Conservation (phyloP, 2,888 invertebrate species). For the Papilio demoleus region DNA sequence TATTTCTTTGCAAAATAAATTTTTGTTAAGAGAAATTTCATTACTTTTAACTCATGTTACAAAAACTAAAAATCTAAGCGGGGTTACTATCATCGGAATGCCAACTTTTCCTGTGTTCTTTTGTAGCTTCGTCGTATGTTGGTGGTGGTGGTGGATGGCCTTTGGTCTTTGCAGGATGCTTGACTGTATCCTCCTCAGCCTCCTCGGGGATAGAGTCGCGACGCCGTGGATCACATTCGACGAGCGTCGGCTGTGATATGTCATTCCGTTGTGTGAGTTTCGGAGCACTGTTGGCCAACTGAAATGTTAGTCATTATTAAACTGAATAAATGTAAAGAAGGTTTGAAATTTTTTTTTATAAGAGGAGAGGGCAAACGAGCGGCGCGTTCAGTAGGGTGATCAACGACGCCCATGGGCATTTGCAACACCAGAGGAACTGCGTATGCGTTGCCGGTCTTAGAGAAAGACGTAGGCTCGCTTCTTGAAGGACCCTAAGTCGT, state of each 20-base stretch:
- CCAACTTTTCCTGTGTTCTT: slow-evolving; percentile 79
- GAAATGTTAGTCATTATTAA: slow-evolving; percentile 47
- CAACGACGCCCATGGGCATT: too few relatives aligned
- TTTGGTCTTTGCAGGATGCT: slow-evolving; percentile 67
- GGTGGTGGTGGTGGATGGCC: slow-evolving; percentile 72
- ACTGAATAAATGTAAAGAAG: neutral
- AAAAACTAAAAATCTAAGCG: slow-evolving; percentile 57
- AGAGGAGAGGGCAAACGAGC: too few relatives aligned
- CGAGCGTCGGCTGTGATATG: slow-evolving; percentile 84
- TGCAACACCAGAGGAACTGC: too few relatives aligned
- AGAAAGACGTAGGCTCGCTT: too few relatives aligned
- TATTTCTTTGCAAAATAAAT: slow-evolving; percentile 10
- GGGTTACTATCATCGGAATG: slow-evolving; percentile 79
- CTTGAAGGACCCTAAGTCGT: too few relatives aligned
- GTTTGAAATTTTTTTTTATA: too few relatives aligned
- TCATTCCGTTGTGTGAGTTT: slow-evolving; percentile 84
- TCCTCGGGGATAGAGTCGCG: slow-evolving; percentile 87
- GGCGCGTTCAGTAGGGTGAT: too few relatives aligned
- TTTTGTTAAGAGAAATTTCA: neutral
- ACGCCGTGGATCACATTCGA: slow-evolving; percentile 82
- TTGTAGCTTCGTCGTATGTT: slow-evolving; percentile 72
- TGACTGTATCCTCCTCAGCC: slow-evolving; percentile 73
- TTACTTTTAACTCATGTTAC: slow-evolving; percentile 16
- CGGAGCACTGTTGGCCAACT: slow-evolving; percentile 86
- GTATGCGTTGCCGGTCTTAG: too few relatives aligned